phyloP scores from a whole-genome alignment of 2,888 invertebrate species.

The Ennomos quercinarius region DNA sequence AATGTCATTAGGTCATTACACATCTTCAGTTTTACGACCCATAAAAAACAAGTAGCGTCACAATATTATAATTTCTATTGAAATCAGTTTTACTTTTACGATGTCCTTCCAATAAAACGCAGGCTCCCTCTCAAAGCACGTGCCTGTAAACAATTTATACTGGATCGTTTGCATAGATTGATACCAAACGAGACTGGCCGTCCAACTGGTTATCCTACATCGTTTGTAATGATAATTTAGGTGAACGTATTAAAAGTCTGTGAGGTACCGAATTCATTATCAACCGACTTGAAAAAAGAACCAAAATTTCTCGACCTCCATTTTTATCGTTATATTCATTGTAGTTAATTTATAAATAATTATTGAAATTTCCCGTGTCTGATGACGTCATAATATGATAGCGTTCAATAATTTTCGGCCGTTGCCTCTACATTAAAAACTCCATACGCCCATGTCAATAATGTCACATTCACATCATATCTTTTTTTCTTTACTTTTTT shows the following conservation, averaged over 20 bases:
- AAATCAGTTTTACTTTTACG: constrained; percentile 29
- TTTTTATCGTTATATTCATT: too few species aligned
- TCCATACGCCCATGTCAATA: too few species aligned
- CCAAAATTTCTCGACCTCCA: too few species aligned
- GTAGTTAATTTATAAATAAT: too few species aligned
- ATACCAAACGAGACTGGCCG: constrained; percentile 23
- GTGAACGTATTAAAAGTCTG: constrained; percentile 5
- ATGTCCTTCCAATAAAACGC: constrained; percentile 25
- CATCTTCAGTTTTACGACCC: constrained; percentile 31
- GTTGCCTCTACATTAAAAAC: too few species aligned
- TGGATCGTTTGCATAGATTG: constrained; percentile 35
- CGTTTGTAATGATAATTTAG: constrained; percentile 30
- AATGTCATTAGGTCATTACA: constrained; percentile 12
- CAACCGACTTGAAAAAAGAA: too few species aligned
- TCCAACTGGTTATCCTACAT: constrained; percentile 35
- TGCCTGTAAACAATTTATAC: constrained; percentile 27
- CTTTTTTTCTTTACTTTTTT: too few species aligned
- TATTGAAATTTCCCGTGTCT: too few species aligned
- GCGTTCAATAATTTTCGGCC: too few species aligned
- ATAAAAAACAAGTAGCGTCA: constrained; percentile 32
- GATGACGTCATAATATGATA: too few species aligned
- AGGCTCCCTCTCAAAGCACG: constrained; percentile 31
- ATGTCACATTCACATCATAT: too few species aligned
- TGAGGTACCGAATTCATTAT: constrained; percentile 21
- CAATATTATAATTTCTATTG: constrained; percentile 27